Evolutionary conservation across 2,797 vertebrate genomes (phyloP).

Genomic region (Clarias laeviceps): DNA sequence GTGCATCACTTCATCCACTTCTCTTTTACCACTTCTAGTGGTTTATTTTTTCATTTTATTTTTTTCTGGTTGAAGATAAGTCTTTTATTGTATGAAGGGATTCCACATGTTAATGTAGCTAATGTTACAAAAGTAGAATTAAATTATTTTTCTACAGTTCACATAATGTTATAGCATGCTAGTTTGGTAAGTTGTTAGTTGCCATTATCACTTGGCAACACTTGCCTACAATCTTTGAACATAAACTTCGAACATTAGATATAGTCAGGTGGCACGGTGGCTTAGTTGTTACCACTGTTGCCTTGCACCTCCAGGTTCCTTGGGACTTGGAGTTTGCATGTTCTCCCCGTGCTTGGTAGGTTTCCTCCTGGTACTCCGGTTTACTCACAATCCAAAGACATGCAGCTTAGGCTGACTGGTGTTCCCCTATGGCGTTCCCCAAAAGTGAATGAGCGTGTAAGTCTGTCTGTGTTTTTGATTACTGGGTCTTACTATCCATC

Average conservation of each 20-base stretch:
- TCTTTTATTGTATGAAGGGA: background rate
- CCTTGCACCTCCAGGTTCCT: too few relatives aligned
- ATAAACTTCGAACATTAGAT: background rate
- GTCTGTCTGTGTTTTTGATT: background rate
- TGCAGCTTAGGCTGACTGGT: too few relatives aligned
- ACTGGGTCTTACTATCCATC: background rate
- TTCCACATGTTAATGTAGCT: background rate
- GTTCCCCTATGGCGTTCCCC: too few relatives aligned
- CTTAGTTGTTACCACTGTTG: too few relatives aligned
- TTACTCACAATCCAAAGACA: too few relatives aligned
- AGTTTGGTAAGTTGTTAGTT: background rate
- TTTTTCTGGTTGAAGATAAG: background rate
- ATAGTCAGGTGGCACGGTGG: background rate
- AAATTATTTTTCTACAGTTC: background rate
- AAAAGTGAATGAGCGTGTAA: too few relatives aligned
- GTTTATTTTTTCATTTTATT: background rate
- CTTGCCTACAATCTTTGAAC: background rate
- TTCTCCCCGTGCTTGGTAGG: too few relatives aligned
- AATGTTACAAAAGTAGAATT: background rate
- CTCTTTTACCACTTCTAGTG: too few relatives aligned
- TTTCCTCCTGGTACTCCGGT: too few relatives aligned
- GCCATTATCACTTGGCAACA: background rate
- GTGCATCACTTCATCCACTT: too few relatives aligned
- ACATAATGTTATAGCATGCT: background rate
- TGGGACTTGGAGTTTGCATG: too few relatives aligned